A percentile compares a stretch with the other conserved stretches of the same genome.
These are phyloP conservation scores for Manduca sexta DNA, from an alignment of 1,140 invertebrate genomes.

Conservation along the genomic window DNA sequence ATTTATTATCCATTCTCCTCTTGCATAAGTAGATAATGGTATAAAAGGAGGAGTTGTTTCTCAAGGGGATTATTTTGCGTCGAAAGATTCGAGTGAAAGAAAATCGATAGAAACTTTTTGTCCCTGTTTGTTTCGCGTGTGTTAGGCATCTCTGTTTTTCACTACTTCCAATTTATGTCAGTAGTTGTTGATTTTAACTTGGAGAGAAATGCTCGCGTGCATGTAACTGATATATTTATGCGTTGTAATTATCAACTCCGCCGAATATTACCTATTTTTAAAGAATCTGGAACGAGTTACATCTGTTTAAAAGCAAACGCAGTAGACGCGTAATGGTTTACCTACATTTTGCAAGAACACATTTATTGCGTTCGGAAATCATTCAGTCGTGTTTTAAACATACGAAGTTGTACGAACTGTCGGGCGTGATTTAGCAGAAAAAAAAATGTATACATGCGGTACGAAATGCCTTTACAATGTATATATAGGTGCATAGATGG, in stretches of 20 bases:
- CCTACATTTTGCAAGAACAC: slow-evolving; percentile 27
- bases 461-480: slow-evolving; percentile 12
- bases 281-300: slow-evolving; percentile 28
- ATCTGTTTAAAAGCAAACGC: slow-evolving; percentile 40
- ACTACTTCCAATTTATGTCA: slow-evolving; percentile 6
- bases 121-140: slow-evolving; percentile 10
- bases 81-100: slow-evolving; percentile 2
- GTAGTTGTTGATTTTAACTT: slow-evolving; percentile 14
- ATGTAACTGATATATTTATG: slow-evolving; percentile 11
- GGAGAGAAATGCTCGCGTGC: slow-evolving; percentile 3
- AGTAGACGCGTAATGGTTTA: slow-evolving; percentile 31
- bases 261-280: slow-evolving; percentile 22
- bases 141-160: slow-evolving; percentile 4
- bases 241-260: slow-evolving; percentile 22
- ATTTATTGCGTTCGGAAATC: slow-evolving; percentile 47
- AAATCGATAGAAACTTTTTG: slow-evolving; percentile 6
- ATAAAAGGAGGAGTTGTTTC: slow-evolving; percentile 5
- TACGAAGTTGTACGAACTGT: slow-evolving; percentile 5
- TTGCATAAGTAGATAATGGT: too few species aligned
- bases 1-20: too few species aligned
- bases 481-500: too few species aligned
- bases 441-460: background rate
- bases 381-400: slow-evolving; percentile 32
- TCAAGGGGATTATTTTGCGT: slow-evolving; percentile 2
- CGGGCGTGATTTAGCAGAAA: background rate